Base-by-base conservation (phyloP, 2,113 vertebrate genomes). In the Pseudorhombus dupliciocellatus region DNA sequence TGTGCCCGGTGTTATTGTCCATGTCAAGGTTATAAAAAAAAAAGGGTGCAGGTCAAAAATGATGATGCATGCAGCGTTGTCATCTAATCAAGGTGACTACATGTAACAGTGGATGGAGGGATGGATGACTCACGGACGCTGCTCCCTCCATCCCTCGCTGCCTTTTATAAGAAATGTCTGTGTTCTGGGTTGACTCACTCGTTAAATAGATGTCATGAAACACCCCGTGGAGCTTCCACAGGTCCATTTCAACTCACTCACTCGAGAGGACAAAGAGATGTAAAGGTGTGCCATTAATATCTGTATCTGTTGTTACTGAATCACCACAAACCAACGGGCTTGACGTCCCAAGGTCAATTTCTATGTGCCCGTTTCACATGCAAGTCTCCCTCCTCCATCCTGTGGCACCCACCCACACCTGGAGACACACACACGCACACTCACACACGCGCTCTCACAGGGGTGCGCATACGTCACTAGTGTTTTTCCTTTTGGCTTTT, bases 311-410 rank as follows among this genome's bases (percentile, higher is more conserved):
- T 66, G 50, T 52, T 54, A 11, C 50, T 21, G 44, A 77, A 56
- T 18, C 34, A n/a, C 55, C 53, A 69, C 5, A 42, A 67, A 28
- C 12, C 55, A 56, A n/a, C 57, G 44, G 28, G 61, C n/a, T 70
- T 67, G 56, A 57, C 58, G 50, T 78, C 42, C 48, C 87, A 87
- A 89, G 87, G 89, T 88, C 82, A 87, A 40, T 55, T 63, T 34
- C 66, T 66, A 6, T 55, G 74, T 51, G 46, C 25, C 50, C 51
- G 24, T 48, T 64, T 66, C 57, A 74, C 68, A 77, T 58, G 48
- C 34, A 59, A 40, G 63, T 74, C 65, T 67, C 74, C 71, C 66
- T 69, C 60, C 61, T 82, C 68, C 61, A 56, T 66, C 66, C 57
- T 52, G 44, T 84, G 70, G 75, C 74, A 72, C 56, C 42, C 73